These are phyloP conservation scores for Achlya flavicornis DNA, from an alignment of 2,888 invertebrate genomes.

Conservation along the genomic window DNA sequence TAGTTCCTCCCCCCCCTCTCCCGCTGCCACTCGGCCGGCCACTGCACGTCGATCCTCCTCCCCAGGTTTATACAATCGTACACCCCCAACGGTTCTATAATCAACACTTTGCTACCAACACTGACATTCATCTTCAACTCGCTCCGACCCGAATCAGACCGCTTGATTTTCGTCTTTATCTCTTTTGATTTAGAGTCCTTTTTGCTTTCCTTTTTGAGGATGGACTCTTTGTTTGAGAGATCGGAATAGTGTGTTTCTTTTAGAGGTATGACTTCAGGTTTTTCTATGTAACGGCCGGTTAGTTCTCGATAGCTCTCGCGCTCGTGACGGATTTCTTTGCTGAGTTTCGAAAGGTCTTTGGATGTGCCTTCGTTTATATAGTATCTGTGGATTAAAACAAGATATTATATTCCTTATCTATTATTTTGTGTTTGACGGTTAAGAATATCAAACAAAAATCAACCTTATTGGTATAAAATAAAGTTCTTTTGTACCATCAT, in stretches of 20 bases:
- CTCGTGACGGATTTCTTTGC: constrained; percentile 78
- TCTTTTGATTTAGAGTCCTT: constrained; percentile 40
- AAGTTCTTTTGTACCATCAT: too few species aligned
- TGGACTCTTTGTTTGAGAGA: constrained; percentile 62
- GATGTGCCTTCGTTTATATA: constrained; percentile 74
- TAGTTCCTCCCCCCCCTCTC: constrained; percentile 93
- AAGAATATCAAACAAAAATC: too few species aligned
- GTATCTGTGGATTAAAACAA: constrained; percentile 50
- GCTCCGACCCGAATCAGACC: background rate
- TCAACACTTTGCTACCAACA: constrained; percentile 76
- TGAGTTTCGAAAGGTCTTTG: constrained; percentile 74
- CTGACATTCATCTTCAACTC: constrained; percentile 71
- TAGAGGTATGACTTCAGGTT: constrained; percentile 53
- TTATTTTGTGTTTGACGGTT: too few species aligned
- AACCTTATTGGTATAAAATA: too few species aligned
- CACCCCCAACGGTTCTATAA: constrained; percentile 84
- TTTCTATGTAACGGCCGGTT: constrained; percentile 76
- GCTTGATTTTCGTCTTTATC: too few species aligned
- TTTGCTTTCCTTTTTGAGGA: constrained; percentile 60
- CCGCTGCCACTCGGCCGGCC: constrained; percentile 96
- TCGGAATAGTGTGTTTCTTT: constrained; percentile 70
- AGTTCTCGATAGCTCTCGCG: constrained; percentile 77
- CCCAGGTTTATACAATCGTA: constrained; percentile 96
- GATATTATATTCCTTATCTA: background rate
- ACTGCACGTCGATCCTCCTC: constrained; percentile 95